Conservation (phyloP, 2,888 invertebrate genomes). For the Rotaria magnacalcarata region DNA sequence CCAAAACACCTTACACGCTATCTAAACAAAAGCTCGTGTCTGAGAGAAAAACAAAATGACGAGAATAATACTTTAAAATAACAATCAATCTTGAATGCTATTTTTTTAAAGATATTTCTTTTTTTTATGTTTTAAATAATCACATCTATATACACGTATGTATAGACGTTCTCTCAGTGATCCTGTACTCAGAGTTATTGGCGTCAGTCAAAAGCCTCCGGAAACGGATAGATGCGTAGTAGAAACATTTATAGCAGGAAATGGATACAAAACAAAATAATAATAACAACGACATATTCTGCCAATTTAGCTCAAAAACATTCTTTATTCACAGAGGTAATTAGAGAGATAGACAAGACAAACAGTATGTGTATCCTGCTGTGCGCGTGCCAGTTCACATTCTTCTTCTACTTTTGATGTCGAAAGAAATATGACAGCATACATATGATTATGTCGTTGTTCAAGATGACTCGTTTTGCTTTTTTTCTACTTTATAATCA, state of each 20-base stretch:
- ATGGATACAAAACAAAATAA: not conserved
- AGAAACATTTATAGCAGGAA: not conserved
- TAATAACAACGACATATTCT: constrained; percentile 2
- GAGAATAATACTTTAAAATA: not conserved
- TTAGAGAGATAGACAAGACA: not conserved
- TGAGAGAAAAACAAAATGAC: constrained; percentile 5
- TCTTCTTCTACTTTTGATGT: not conserved
- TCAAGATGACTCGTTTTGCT: constrained; percentile 15
- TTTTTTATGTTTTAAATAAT: not conserved
- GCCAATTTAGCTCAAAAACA: not conserved
- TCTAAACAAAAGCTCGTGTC: constrained; percentile 29
- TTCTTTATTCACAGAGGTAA: not conserved
- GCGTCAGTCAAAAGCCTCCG: constrained; percentile 12
- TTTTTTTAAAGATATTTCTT: not conserved
- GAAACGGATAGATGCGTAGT: not conserved
- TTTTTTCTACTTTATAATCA: not conserved
- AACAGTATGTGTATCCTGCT: not conserved
- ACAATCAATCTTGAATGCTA: not conserved
- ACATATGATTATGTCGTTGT: constrained; percentile 8
- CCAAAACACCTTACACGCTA: not conserved
- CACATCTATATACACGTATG: not conserved
- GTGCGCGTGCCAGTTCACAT: constrained; percentile 10
- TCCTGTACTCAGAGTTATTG: not conserved
- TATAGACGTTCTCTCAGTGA: not conserved
- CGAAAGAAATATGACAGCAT: not conserved